Percentiles rank a stretch among this genome's conserved stretches.
phyloP scores from a whole-genome alignment of 2,888 invertebrate species.

The Heliconius ismenius region DNA sequence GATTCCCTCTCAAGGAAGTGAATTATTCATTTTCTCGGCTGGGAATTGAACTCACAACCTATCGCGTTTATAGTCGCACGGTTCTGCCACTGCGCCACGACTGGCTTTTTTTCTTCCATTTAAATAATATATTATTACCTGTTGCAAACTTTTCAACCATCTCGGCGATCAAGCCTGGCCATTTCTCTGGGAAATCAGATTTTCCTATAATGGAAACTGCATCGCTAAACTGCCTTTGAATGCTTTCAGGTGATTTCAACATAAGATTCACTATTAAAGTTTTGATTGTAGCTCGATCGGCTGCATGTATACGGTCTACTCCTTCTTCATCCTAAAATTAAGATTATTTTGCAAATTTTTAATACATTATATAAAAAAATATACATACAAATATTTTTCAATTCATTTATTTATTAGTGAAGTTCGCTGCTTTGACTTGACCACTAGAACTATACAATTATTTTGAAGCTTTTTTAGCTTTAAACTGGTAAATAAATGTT shows the following conservation, averaged over 20 bases:
- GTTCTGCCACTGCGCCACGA: too few species aligned
- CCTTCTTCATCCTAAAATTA: slow-evolving; percentile 85
- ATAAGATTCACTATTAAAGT: slow-evolving; percentile 93
- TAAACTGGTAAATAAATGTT: background rate
- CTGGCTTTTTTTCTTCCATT: background rate
- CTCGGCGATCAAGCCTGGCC: slow-evolving; percentile 95
- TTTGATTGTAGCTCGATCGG: slow-evolving; percentile 91
- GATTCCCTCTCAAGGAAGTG: background rate
- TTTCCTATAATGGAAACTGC: slow-evolving; percentile 98
- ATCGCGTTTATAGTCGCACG: background rate
- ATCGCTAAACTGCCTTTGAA: slow-evolving; percentile 97
- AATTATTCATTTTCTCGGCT: background rate
- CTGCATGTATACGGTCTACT: slow-evolving; percentile 88
- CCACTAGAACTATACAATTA: too few species aligned
- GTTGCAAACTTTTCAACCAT: slow-evolving; percentile 96
- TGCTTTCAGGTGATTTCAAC: slow-evolving; percentile 93
- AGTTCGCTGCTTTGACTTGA: too few species aligned
- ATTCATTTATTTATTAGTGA: background rate
- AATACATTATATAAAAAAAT: too few species aligned
- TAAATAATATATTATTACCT: slow-evolving; percentile 63
- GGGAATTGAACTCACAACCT: background rate
- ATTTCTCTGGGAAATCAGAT: slow-evolving; percentile 97
- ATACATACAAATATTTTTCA: background rate
- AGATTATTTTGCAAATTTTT: background rate
- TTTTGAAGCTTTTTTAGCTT: background rate